Percentiles rank a stretch among this genome's conserved stretches.
phyloP scores from a whole-genome alignment of 2,888 invertebrate genomes.

The Aleiodes testaceus region DNA sequence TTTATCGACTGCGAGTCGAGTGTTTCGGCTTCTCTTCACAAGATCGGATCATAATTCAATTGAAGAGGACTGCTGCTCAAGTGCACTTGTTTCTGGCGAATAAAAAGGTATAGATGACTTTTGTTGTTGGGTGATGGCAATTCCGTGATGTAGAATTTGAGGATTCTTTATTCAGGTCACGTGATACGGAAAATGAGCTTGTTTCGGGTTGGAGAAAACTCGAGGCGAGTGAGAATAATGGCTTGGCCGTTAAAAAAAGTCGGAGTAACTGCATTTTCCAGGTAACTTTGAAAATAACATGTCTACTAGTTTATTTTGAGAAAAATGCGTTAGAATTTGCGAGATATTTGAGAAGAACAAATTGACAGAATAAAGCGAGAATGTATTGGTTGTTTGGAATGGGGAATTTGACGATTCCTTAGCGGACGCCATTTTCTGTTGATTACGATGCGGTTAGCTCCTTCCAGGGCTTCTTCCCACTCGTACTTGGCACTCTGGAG shows the following conservation, averaged over 20 bases:
- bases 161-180: slow-evolving; percentile 15
- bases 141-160: slow-evolving; percentile 3
- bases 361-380: not conserved
- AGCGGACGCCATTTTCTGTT: slow-evolving; percentile 68
- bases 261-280: not conserved
- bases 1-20: no score
- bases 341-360: no score
- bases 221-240: slow-evolving; percentile 23
- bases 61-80: no score
- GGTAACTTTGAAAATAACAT: not conserved
- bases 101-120: not conserved
- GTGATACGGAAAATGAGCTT: slow-evolving; percentile 22
- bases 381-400: not conserved
- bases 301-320: no score
- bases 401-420: slow-evolving; percentile 41
- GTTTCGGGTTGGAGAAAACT: slow-evolving; percentile 24
- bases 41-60: no score
- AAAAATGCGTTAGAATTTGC: no score
- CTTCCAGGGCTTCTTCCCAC: slow-evolving; percentile 58
- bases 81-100: no score
- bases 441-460: slow-evolving; percentile 69
- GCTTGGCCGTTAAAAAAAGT: slow-evolving; percentile 17
- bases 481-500: slow-evolving; percentile 47
- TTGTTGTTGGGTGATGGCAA: slow-evolving; percentile 24
- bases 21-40: no score